Evolutionary conservation across 2,113 vertebrate species (phyloP), one percentile per base, ranked within the genome.

Genomic region (Xiphorhynchus elegans): DNA sequence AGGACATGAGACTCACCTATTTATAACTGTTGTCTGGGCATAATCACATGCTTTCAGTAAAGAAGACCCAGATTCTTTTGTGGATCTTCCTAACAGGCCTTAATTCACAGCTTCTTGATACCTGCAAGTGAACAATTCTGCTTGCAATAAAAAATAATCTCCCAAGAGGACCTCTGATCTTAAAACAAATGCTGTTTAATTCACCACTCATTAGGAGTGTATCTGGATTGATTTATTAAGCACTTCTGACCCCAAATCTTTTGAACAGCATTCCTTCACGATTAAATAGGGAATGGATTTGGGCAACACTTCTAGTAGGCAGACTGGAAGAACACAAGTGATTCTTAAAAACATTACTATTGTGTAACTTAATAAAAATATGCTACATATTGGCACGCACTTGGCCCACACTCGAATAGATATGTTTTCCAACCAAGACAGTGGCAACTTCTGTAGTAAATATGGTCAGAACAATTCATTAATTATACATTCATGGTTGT

Each of bases 141-240:
- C 84, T 93, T 94, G 82, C 94, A 96, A 93, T 97, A 95, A 95
- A 97, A 97, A 96, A 94, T 44, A 94, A 96, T 97, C 95, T 97
- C 96, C 95, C 93, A 86, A 84, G 90, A 95, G 94, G 92, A 96
- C 96, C 95, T 97, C 93, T 97, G 98, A 98, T 97, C 97, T 96
- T 97, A 95, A 97, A 98, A 97, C 96, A 98, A 98, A 98, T 92
- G 96, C 87, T 96, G 88, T 97, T 98, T 97, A 98, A 98, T 98
- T 98, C 98, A 94, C 96, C 93, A 89, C 97, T 98, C 97, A 97
- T 98, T 98, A 98, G 81, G 90, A 93, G 95, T 96, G 95, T 97
- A 96, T 97, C 97, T 96, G 97, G 97, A 98, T 97, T 98, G 97
- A 98, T 98, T 98, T 98, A 98, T 93, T 97, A 96, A 75, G 89